Evolutionary conservation across 2,888 invertebrate genomes (phyloP).

Genomic region (Acheta domesticus): DNA sequence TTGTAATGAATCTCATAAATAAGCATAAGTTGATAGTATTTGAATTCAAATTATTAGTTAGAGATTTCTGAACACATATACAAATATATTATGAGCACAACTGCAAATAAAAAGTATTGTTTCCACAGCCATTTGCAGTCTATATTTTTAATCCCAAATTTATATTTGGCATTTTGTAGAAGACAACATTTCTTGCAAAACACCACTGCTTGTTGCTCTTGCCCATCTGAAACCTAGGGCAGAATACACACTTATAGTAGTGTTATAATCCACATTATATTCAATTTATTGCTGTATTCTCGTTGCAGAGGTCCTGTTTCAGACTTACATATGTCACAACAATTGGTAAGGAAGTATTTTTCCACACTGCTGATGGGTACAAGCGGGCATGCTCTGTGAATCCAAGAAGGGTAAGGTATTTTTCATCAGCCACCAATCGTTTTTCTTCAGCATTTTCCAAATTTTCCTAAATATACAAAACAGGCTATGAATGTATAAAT

Average conservation of each 20-base stretch:
- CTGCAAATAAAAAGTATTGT: too few relatives aligned
- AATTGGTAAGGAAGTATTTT: slow-evolving; percentile 63
- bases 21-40: too few relatives aligned
- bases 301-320: neutral
- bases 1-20: too few relatives aligned
- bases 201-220: slow-evolving; percentile 68
- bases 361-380: slow-evolving; percentile 52
- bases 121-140: slow-evolving; percentile 57
- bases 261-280: neutral
- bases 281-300: neutral
- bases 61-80: too few relatives aligned
- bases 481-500: neutral
- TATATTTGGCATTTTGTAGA: slow-evolving; percentile 73
- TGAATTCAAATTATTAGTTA: too few relatives aligned
- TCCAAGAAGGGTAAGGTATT: slow-evolving; percentile 74
- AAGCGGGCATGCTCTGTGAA: slow-evolving; percentile 55
- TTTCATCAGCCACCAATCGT: slow-evolving; percentile 73
- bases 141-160: slow-evolving; percentile 77
- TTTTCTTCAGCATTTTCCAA: slow-evolving; percentile 73
- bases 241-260: neutral
- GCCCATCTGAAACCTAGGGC: slow-evolving; percentile 54
- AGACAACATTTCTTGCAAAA: slow-evolving; percentile 70
- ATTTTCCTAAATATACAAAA: slow-evolving; percentile 58
- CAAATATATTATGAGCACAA: too few relatives aligned
- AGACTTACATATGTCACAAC: slow-evolving; percentile 68